phyloP scores from a whole-genome alignment of 2,797 vertebrate species.

The Jordanella pulchra region DNA sequence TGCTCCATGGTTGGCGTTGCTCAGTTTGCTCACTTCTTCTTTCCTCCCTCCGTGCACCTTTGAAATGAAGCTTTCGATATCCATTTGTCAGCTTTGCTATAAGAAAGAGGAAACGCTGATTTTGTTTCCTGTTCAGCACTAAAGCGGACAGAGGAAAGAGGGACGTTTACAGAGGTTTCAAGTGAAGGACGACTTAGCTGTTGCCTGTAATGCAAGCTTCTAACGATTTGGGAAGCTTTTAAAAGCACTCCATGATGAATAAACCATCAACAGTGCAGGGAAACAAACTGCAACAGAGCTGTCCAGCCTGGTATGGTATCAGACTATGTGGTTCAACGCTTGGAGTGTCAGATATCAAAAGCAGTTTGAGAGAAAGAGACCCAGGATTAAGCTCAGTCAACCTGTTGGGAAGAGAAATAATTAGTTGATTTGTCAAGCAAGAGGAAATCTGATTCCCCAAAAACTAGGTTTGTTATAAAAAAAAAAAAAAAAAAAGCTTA shows the following conservation, averaged over 20 bases:
- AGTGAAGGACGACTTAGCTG: constrained; percentile 22
- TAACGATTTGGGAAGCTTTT: constrained; percentile 18
- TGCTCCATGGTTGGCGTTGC: constrained; percentile 11
- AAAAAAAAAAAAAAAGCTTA: not conserved
- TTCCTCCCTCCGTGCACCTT: constrained; percentile 19
- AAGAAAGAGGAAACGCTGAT: constrained; percentile 48
- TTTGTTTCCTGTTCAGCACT: constrained; percentile 56
- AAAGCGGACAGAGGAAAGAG: constrained; percentile 29
- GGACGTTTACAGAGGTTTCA: constrained; percentile 36
- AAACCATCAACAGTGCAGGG: constrained; percentile 11
- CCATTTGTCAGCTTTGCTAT: constrained; percentile 17
- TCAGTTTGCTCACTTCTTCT: constrained; percentile 17
- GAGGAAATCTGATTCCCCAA: not conserved
- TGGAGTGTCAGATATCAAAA: not conserved
- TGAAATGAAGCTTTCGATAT: constrained; percentile 15
- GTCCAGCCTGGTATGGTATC: not conserved
- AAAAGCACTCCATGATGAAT: constrained; percentile 29
- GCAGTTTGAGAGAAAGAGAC: not conserved
- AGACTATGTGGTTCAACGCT: not conserved
- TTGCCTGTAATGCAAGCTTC: constrained; percentile 20
- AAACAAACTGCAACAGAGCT: constrained; percentile 7
- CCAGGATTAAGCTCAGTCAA: not conserved
- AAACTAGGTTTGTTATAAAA: not conserved
- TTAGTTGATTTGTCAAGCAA: not conserved
- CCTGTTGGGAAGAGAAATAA: not conserved